Evolutionary conservation across 2,797 vertebrate species (phyloP), one percentile per base, ranked within the genome.

Genomic region (Myotis vivesi): DNA sequence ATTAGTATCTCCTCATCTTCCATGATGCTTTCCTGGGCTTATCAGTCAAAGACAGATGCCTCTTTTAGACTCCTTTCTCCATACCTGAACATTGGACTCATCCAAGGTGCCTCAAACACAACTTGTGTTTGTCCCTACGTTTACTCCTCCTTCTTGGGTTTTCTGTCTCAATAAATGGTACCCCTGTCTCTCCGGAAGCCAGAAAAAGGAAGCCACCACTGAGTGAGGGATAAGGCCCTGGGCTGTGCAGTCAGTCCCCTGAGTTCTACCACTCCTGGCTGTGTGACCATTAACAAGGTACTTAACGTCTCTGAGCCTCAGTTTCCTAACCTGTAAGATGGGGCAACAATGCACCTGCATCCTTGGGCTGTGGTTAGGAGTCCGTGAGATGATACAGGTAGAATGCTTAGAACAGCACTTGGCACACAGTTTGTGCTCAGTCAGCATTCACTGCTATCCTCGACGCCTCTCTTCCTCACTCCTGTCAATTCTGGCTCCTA

Each of bases 401-500:
- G 59, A 20, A 8, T 19, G 71, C 75, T 66, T 8, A 11, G 66
- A 13, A 3, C 2, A 8, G 46, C 12, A 2, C 55, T 22, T 2
- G 15, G 73, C 57, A 11, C 55, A 6, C 8, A 23, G 7, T 9
- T 0, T 1, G 76, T 17, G 64, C 79, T 66, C n/a, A 1, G 0
- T 15, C 28, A 0, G 0, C 0, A 8, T 0, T 41, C 55, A 1
- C 41, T 0, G 0, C 6, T 3, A 1, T 2, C 28, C 49, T 19
- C 17, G 7, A 2, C 0, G 1, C 17, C 62, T 36, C 22, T 20
- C 76, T 55, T 46, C 20, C 16, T 44, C 20, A 5, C 22, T 28
- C 41, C 57, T 3, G 3, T 33, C 15, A 1, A 3, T 49, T 51
- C 71, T 15, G 8, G 33, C 55, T 82, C 57, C 82, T 76, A 12